Conservation (phyloP, 2,888 invertebrate species). For the Cataglyphis albicans region DNA sequence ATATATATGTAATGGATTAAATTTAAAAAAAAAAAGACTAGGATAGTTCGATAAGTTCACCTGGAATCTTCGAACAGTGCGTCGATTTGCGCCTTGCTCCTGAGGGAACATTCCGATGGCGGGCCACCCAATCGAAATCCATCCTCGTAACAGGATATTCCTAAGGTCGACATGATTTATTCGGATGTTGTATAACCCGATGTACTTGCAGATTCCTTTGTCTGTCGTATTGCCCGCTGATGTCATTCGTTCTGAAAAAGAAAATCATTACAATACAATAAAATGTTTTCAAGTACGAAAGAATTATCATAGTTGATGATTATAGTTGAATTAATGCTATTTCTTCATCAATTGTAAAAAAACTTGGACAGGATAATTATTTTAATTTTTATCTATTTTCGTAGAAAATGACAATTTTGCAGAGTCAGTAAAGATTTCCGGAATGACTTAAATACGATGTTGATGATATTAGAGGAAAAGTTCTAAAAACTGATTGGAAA, state of each 20-base stretch:
- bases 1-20: background rate
- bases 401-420: slow-evolving; percentile 15
- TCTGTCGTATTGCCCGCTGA: slow-evolving; percentile 1
- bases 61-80: slow-evolving; percentile 93
- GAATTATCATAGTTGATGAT: slow-evolving; percentile 4
- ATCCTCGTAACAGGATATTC: slow-evolving; percentile 80
- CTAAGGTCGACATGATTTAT: slow-evolving; percentile 66
- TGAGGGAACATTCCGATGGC: slow-evolving; percentile 84
- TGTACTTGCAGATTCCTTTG: slow-evolving; percentile 10
- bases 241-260: slow-evolving; percentile 69
- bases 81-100: slow-evolving; percentile 89
- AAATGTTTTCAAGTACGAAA: background rate
- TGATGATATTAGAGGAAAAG: slow-evolving; percentile 19
- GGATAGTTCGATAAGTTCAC: slow-evolving; percentile 38
- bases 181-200: background rate
- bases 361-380: slow-evolving; percentile 3
- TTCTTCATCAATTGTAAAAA: background rate
- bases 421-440: background rate
- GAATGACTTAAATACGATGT: slow-evolving; percentile 21
- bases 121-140: slow-evolving; percentile 83
- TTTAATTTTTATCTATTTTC: background rate
- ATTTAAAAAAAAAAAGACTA: too few species aligned
- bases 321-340: background rate
- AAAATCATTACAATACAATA: slow-evolving; percentile 8
- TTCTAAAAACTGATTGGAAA: background rate